phyloP scores from a whole-genome alignment of 2,797 vertebrate species.

The Sebastes glaucus region DNA sequence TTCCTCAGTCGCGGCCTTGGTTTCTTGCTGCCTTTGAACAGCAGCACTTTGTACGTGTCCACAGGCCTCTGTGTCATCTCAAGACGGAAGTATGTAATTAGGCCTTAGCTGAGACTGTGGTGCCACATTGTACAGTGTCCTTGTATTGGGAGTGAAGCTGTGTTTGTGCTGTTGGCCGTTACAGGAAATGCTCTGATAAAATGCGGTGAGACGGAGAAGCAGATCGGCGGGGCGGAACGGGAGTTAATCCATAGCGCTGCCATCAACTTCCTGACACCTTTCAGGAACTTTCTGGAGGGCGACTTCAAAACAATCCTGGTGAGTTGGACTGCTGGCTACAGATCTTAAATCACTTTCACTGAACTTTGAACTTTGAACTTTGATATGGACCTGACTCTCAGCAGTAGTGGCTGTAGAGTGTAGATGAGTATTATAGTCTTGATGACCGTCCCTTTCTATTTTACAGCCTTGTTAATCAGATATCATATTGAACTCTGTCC shows the following conservation, averaged over 20 bases:
- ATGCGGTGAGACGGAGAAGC: constrained; percentile 96
- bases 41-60: background rate
- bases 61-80: background rate
- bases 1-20: background rate
- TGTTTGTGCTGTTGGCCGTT: constrained; percentile 40
- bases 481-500: background rate
- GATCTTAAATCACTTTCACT: background rate
- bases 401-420: background rate
- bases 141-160: background rate
- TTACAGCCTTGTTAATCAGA: background rate
- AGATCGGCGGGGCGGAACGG: constrained; percentile 94
- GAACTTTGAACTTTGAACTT: background rate
- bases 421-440: background rate
- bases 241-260: constrained; percentile 95
- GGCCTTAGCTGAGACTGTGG: background rate
- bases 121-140: background rate
- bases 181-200: constrained; percentile 97
- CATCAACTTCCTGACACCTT: constrained; percentile 97
- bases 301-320: constrained; percentile 99
- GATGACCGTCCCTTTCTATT: background rate
- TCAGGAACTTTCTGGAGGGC: constrained; percentile 97
- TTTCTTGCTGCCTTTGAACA: background rate
- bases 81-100: background rate
- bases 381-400: background rate
- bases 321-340: constrained; percentile 65